These are phyloP conservation scores for Lepisosteus osseus DNA, from an alignment of 2,113 vertebrate species.

Conservation along the genomic window DNA sequence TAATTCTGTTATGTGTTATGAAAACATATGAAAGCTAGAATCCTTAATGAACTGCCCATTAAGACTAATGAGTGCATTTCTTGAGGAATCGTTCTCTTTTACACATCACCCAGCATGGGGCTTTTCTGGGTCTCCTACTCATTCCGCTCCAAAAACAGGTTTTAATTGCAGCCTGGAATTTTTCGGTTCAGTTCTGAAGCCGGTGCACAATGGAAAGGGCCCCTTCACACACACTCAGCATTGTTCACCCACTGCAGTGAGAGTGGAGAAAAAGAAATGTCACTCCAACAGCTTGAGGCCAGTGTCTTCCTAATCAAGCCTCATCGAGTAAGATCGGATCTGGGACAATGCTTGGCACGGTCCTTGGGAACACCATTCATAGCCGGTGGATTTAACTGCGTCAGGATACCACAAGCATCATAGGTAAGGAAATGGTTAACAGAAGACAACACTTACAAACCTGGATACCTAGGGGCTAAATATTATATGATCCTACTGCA, in stretches of 20 bases:
- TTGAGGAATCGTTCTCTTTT: too few relatives aligned
- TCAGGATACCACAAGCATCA: too few relatives aligned
- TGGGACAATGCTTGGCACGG: slow-evolving; percentile 38
- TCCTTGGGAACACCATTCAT: slow-evolving; percentile 43
- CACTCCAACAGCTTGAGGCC: slow-evolving; percentile 36
- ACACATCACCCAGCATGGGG: too few relatives aligned
- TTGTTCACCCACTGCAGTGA: slow-evolving; percentile 37
- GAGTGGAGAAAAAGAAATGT: slow-evolving; percentile 31
- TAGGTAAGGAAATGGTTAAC: too few relatives aligned
- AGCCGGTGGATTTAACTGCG: not conserved
- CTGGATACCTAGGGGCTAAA: too few relatives aligned
- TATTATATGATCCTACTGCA: too few relatives aligned
- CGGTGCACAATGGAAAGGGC: slow-evolving; percentile 22
- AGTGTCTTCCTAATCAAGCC: slow-evolving; percentile 42
- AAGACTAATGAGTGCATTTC: too few relatives aligned
- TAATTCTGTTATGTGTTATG: too few relatives aligned
- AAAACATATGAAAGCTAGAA: too few relatives aligned
- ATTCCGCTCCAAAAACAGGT: not conserved
- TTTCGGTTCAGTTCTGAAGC: not conserved
- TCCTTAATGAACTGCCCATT: too few relatives aligned
- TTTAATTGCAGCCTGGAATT: slow-evolving; percentile 27
- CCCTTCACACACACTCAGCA: slow-evolving; percentile 19
- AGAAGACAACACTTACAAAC: too few relatives aligned
- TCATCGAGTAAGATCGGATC: slow-evolving; percentile 34
- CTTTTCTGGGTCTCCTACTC: too few relatives aligned